Conservation (phyloP, 2,113 vertebrate species). For the Rutilus rutilus region DNA sequence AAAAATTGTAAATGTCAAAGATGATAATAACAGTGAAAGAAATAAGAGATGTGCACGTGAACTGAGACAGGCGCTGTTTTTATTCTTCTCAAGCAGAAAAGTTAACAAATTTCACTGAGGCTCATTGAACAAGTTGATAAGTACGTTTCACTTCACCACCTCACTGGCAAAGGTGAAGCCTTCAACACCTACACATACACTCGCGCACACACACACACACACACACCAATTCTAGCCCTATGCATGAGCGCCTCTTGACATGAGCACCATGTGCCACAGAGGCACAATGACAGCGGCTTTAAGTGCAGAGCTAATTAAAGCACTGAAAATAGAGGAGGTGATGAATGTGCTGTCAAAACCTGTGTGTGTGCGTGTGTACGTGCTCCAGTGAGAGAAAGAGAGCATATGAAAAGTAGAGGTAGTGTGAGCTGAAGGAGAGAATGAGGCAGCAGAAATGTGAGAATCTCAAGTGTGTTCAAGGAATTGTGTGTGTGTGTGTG, state of each 20-base stretch:
- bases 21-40: background rate
- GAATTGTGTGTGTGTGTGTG: background rate
- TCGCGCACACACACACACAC: background rate
- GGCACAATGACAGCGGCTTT: conserved; percentile 57
- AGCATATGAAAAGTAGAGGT: conserved; percentile 27
- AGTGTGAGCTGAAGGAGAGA: conserved; percentile 28
- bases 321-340: conserved; percentile 60
- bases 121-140: conserved; percentile 47
- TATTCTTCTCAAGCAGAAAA: conserved; percentile 31
- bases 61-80: conserved; percentile 3
- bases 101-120: conserved; percentile 29
- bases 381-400: conserved; percentile 15
- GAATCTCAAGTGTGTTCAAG: conserved; percentile 14
- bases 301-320: conserved; percentile 63
- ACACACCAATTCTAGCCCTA: conserved; percentile 35
- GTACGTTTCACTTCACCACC: conserved; percentile 28
- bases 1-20: conserved; percentile 10
- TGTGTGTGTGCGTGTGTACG: conserved; percentile 8
- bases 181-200: background rate
- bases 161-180: conserved; percentile 37
- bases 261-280: conserved; percentile 34
- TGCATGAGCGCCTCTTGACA: conserved; percentile 56
- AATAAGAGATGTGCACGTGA: conserved; percentile 2
- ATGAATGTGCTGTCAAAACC: conserved; percentile 61
- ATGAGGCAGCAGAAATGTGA: conserved; percentile 1